Base-by-base conservation (phyloP, 2,888 invertebrate genomes). In the Trichopoda pennipes region DNA sequence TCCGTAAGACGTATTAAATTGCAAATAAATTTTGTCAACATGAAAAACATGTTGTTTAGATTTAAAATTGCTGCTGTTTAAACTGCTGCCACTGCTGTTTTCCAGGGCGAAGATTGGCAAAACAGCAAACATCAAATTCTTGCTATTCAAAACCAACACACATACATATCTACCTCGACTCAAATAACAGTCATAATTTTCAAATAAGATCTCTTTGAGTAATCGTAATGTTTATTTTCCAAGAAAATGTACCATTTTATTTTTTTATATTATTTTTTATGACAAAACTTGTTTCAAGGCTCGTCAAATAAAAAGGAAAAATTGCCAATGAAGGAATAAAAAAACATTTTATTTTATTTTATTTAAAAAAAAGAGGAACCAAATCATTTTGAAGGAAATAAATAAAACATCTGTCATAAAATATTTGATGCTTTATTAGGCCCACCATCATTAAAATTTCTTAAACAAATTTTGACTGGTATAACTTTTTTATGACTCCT, bases 391-490 rank as follows among this genome's bases (percentile, higher is more conserved):
- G 14, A 16, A 19, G 23, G 23, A 38, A 55, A 55, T 17, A 55
- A 66, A 53, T 53, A 44, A 4, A 17, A 66, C 44, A 69, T 42
- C 28, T 66, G 16, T 53, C 16, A 17, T 66, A 17, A 28, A 66
- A 63, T 21, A 35, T 47, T 56, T 56, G 47, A 64, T 38, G 17
- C 35, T 49, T 63, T 55, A 72, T 72, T 47, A 44, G 21, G 35
- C 47, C 35, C 44, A 64, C 4, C 32, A 17, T 38, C 64, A 58
- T 74, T 64, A 56, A 56, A 28, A 56, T 56, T 68, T 51, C n/a
- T 51, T 51, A 60, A 68, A 32, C 21, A 42, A 75, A 68, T 75
- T 76, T 60, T 49, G 56, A 64, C 55, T 56, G 53, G 1, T 12
- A 61, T 32, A 1, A 32, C 10, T 19, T 44, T 44, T 73, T 49